Evolutionary conservation across 2,797 vertebrate species (phyloP).

Genomic region (Staurois parvus): DNA sequence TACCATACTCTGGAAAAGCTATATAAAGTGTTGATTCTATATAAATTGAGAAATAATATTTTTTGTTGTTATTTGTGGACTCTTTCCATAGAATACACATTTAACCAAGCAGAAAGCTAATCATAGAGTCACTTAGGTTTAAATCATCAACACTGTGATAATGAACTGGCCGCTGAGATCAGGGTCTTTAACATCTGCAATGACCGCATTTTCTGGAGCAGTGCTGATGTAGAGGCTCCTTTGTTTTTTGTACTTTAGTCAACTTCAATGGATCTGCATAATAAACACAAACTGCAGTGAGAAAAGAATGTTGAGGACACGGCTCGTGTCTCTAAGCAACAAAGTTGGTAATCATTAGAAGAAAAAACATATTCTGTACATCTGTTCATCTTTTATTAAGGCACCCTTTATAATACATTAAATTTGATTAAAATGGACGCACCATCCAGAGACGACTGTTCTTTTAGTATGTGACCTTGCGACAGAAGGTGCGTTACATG

Average conservation of each 20-base stretch:
- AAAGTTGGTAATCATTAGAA: constrained; percentile 1
- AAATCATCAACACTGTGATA: too few species aligned
- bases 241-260: constrained; percentile 2
- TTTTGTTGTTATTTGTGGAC: too few species aligned
- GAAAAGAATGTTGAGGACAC: neutral
- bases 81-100: too few species aligned
- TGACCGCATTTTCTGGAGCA: neutral
- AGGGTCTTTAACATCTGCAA: neutral
- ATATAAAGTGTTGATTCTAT: too few species aligned
- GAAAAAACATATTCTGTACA: constrained; percentile 16
- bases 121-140: neutral
- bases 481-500: too few species aligned
- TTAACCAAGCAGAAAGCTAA: too few species aligned
- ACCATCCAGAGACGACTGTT: too few species aligned
- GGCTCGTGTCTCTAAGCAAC: constrained; percentile 9
- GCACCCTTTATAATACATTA: too few species aligned
- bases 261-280: constrained; percentile 7
- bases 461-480: too few species aligned
- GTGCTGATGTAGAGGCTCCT: neutral
- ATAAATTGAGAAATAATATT: too few species aligned
- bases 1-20: too few species aligned
- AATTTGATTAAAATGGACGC: too few species aligned
- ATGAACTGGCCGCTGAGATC: neutral
- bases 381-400: neutral
- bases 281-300: constrained; percentile 2